Percentiles rank a stretch among this genome's conserved stretches.
phyloP scores from a whole-genome alignment of 2,113 vertebrate species.

The Neogobius melanostomus region DNA sequence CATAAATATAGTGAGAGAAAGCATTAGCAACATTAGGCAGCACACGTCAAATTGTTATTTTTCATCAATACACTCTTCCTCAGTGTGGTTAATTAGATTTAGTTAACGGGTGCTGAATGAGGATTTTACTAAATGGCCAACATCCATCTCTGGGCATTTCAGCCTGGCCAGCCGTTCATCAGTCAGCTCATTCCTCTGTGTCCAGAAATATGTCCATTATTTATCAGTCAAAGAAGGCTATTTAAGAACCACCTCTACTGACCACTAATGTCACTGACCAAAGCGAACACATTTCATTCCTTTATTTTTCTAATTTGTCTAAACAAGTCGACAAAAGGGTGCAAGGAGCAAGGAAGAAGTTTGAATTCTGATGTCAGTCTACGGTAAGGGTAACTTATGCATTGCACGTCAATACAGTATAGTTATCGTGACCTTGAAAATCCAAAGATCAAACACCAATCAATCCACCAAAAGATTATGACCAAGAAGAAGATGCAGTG shows the following conservation, averaged over 20 bases:
- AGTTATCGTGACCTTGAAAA: conserved; percentile 53
- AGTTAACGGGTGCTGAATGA: conserved; percentile 37
- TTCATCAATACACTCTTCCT: conserved; percentile 12
- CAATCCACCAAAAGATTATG: not conserved
- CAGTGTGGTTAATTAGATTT: conserved; percentile 44
- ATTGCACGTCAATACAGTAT: conserved; percentile 33
- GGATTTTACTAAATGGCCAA: not conserved
- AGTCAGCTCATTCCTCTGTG: conserved; percentile 25
- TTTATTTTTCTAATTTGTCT: too few species aligned
- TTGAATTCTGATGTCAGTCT: too few species aligned
- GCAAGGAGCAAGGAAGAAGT: too few species aligned
- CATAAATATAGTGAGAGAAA: conserved; percentile 13
- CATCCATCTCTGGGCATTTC: conserved; percentile 14
- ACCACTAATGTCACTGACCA: conserved; percentile 40
- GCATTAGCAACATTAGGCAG: conserved; percentile 28
- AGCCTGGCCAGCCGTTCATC: conserved; percentile 34
- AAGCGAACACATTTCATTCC: conserved; percentile 47
- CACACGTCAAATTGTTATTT: conserved; percentile 26
- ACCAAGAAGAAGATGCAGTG: not conserved
- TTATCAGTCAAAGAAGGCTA: conserved; percentile 26
- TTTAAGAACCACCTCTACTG: conserved; percentile 46
- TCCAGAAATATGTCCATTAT: conserved; percentile 33
- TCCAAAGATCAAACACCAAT: conserved; percentile 29
- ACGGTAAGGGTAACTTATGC: conserved; percentile 16
- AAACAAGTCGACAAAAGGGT: too few species aligned